Base-by-base conservation (phyloP, 2,113 vertebrate species). In the Herpetotheres cachinnans region DNA sequence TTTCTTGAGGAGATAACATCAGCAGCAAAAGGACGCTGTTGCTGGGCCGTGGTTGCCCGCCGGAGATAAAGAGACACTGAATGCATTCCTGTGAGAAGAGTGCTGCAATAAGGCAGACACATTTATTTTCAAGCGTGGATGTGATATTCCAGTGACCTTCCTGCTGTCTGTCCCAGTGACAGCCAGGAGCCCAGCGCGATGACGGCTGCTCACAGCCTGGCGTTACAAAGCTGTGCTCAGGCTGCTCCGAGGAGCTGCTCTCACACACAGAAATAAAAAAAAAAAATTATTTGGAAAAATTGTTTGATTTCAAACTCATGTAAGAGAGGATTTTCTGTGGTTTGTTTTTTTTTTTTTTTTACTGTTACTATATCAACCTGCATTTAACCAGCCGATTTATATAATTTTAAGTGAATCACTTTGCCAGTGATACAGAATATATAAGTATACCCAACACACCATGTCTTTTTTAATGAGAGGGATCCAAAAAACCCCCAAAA, bases 321-420 rank as follows among this genome's bases (percentile, higher is more conserved):
- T 6, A 86, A 63, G 89, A 56, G 52, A 83, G 78, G 83, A 42
- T 77, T 73, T 27, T 12, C 59, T 34, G 69, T 55, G 40, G 50
- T 52, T 36, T 34, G 29, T 1, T 25, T 50, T 72, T 34, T 32
- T 1, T 25, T 50, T 72, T 82, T 82, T 72, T 44, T 54, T 50
- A 19, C 87, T 92, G 94, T 95, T 97, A 95, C 92, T 95, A 86
- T 94, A 93, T 72, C 94, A 95, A 94, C 94, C 91, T 42, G 82
- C 86, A 76, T 47, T 78, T 70, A 92, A 79, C 80, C 84, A 85
- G 77, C 25, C 30, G 5, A 86, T 94, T 95, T 91, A 56, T 90
- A 56, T 79, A 74, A 89, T 56, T 91, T 74, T 20, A 65, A 79
- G 73, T 76, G 70, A 95, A 93, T 91, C 94, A 58, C 62, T 85